Evolutionary conservation across 2,888 invertebrate genomes (phyloP), one percentile per base, ranked within the genome.

Genomic region (Brassicogethes aeneus): DNA sequence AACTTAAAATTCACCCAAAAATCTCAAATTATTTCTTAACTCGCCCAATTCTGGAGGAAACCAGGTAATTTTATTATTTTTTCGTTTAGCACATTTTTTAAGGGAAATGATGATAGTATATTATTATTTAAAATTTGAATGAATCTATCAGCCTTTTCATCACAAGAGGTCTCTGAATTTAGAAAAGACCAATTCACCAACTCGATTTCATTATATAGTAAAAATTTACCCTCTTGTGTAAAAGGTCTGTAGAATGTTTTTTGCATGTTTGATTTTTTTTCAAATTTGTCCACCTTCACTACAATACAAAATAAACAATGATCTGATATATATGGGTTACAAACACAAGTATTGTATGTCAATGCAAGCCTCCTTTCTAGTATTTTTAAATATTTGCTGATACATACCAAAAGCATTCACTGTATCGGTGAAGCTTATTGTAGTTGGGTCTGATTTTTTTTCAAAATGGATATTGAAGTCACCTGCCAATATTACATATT

Each of bases 181-280:
- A 23, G 10, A 10, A 23, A 23, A 5, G 23, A 23, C 23, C 23
- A 23, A 23, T 23, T 23, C 10, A 7, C 23, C 23, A 23, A 23
- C 23, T 23, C 23, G 5, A 23, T 23, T 23, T 5, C 23, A 10
- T 23, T 23, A 23, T 23, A 23, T 23, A 23, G 23, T 23, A 23
- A 23, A 23, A 23, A 23, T 23, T 23, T 23, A 23, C 23, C 23
- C 23, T 23, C 23, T 23, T 23, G 23, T 23, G 23, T 23, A 23
- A 23, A 23, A 10, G 23, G 23, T 23, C 23, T 23, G 23, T 23
- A 10, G 5, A 23, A 23, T 10, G 5, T 23, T 5, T 5, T 23
- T 23, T 23, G 23, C 23, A 7, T 23, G 10, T 23, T 23, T 23
- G 23, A 5, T 23, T 23, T 23, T 23, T 23, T 23, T 7, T 23